Percentiles rank a stretch among this genome's conserved stretches.
phyloP scores from a whole-genome alignment of 2,888 invertebrate species.

The Ceriagrion tenellum region DNA sequence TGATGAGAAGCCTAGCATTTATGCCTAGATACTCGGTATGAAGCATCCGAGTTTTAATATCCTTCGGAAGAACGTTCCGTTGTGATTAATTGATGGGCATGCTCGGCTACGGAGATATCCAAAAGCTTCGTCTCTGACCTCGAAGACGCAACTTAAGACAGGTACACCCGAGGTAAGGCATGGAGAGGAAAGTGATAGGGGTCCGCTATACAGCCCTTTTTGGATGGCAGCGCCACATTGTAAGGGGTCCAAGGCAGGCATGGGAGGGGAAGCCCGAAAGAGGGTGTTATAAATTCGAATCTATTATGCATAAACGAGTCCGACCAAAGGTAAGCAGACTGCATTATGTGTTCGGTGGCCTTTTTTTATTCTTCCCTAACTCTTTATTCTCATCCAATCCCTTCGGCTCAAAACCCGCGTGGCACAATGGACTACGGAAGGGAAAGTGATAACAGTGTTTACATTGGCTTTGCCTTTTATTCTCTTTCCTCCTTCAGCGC shows the following conservation, averaged over 20 bases:
- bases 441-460: constrained; percentile 35
- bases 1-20: not conserved
- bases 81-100: not conserved
- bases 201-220: not conserved
- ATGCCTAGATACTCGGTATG: not conserved
- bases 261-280: not conserved
- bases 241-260: not conserved
- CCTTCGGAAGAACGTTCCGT: not conserved
- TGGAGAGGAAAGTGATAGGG: not conserved
- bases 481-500: not conserved
- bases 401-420: not conserved
- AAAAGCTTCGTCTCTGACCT: not conserved
- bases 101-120: not conserved
- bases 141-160: not conserved
- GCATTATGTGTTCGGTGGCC: not conserved
- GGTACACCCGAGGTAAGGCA: not conserved
- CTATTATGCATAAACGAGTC: constrained; percentile 51
- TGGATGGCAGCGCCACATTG: not conserved
- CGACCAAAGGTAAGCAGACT: not conserved
- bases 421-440: not conserved
- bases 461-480: constrained; percentile 20
- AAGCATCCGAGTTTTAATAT: not conserved
- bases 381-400: not conserved
- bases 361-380: not conserved
- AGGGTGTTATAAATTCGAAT: constrained; percentile 33